Base-by-base conservation (phyloP, 2,888 invertebrate species). In the Dichetophora obliterata region DNA sequence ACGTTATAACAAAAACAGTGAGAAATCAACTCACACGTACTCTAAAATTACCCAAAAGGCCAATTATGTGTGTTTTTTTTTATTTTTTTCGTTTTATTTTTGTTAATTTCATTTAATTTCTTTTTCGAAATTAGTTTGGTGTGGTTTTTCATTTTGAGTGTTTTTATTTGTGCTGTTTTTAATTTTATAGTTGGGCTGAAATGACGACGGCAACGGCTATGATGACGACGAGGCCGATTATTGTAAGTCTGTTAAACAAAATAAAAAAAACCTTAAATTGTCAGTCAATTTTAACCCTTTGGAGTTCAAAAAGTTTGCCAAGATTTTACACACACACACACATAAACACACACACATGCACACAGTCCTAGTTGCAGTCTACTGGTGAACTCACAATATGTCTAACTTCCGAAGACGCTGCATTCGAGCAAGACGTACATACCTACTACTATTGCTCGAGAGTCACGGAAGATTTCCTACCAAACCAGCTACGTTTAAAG, bases 21-120 rank as follows among this genome's bases (percentile, higher is more conserved):
- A 57, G 37, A 71, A 71, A 71, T 71, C 71, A 37, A 73, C 73
- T 73, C 73, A 73, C 73, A 73, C 73, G 73, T 73, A 73, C 73
- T 73, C 73, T 31, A 24, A 73, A 63, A 63, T 73, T 63, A 73
- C 48, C 73, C 63, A 57, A 63, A 65, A 73, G 63, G 50, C 73
- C 73, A 73, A 73, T 73, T 73, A 73, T 73, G 31, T 59, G 48
- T 61, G 37, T 37, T 48, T 72, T 59, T 66, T 72, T 71, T 66
- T 66, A n/a, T 68, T 68, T 22, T 48, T 68, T 50, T 24, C 16
- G 24, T 24, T 68, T 24, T 19, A 48, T 63, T 50, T 61, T 61
- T 61, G 37, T 61, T 73, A 50, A 73, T 52, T 73, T 73, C 63
- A 48, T 63, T 73, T 73, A 63, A 73, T 63, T 73, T 65, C 8